Evolutionary conservation across 1,140 invertebrate genomes (phyloP).

Genomic region (Lycorma delicatula): DNA sequence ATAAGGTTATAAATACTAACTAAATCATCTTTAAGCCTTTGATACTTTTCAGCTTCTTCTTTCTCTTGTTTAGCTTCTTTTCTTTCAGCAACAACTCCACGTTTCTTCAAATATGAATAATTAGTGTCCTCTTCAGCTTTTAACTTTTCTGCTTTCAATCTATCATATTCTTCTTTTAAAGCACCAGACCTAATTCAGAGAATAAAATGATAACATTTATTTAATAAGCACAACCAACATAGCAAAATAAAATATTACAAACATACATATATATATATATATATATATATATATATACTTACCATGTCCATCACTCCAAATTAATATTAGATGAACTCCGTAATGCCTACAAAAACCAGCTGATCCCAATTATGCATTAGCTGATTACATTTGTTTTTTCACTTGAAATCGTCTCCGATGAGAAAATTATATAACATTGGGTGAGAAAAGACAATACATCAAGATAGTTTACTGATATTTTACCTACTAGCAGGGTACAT

Average conservation of each 20-base stretch:
- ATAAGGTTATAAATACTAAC: conserved; percentile 44
- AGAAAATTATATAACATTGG: too few species aligned
- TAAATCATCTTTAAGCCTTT: conserved; percentile 86
- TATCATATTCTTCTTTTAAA: conserved; percentile 92
- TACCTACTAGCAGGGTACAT: too few species aligned
- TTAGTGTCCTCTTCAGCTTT: conserved; percentile 97
- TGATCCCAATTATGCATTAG: too few species aligned
- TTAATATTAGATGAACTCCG: too few species aligned
- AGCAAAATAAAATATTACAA: background rate
- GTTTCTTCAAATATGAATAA: conserved; percentile 97
- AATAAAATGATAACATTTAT: conserved; percentile 18
- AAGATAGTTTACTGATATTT: too few species aligned
- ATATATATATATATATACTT: too few species aligned
- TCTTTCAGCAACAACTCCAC: conserved; percentile 93
- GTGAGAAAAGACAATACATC: too few species aligned
- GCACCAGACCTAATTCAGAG: conserved; percentile 73
- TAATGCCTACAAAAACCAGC: too few species aligned
- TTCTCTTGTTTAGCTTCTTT: conserved; percentile 98
- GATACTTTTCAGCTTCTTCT: conserved; percentile 97
- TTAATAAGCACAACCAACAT: background rate
- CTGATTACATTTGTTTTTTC: too few species aligned
- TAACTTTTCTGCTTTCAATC: conserved; percentile 85
- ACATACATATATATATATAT: too few species aligned
- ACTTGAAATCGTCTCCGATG: too few species aligned
- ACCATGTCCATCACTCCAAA: too few species aligned